phyloP scores from a whole-genome alignment of 2,888 invertebrate species.

The Molanna angustata region DNA sequence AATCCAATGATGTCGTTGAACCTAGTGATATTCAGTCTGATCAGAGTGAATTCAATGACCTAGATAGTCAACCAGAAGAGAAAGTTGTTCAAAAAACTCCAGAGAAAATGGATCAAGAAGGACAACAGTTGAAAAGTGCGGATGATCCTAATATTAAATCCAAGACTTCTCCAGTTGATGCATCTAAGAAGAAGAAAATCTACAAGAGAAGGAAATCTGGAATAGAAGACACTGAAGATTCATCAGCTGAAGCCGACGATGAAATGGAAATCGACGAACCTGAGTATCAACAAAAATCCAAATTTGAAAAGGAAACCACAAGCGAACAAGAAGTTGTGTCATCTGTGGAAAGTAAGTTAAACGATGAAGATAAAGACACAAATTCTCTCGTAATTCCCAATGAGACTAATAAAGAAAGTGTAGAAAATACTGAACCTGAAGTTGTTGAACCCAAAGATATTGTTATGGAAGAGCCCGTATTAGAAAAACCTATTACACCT shows the following conservation, averaged over 20 bases:
- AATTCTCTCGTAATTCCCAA: neutral
- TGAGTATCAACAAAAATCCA: slow-evolving; percentile 40
- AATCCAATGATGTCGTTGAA: slow-evolving; percentile 22
- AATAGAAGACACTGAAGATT: slow-evolving; percentile 57
- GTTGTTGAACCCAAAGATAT: neutral
- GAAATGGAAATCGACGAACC: slow-evolving; percentile 65
- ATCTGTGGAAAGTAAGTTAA: neutral
- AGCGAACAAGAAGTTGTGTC: neutral
- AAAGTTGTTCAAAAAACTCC: slow-evolving; percentile 34
- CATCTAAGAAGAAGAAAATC: slow-evolving; percentile 37
- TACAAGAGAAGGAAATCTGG: slow-evolving; percentile 41
- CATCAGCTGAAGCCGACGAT: slow-evolving; percentile 64
- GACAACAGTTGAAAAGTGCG: slow-evolving; percentile 32
- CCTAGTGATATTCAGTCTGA: slow-evolving; percentile 15
- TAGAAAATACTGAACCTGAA: neutral
- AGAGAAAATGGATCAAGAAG: slow-evolving; percentile 35
- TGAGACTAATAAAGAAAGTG: neutral
- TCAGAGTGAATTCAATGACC: slow-evolving; percentile 18
- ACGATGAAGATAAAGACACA: neutral
- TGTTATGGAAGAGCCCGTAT: neutral
- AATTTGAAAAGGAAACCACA: slow-evolving; percentile 24
- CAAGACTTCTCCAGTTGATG: slow-evolving; percentile 25
- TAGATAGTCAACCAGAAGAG: slow-evolving; percentile 10
- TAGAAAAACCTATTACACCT: neutral
- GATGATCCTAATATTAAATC: slow-evolving; percentile 35